Evolutionary conservation across 2,797 vertebrate genomes (phyloP).

Genomic region (Fringilla coelebs): DNA sequence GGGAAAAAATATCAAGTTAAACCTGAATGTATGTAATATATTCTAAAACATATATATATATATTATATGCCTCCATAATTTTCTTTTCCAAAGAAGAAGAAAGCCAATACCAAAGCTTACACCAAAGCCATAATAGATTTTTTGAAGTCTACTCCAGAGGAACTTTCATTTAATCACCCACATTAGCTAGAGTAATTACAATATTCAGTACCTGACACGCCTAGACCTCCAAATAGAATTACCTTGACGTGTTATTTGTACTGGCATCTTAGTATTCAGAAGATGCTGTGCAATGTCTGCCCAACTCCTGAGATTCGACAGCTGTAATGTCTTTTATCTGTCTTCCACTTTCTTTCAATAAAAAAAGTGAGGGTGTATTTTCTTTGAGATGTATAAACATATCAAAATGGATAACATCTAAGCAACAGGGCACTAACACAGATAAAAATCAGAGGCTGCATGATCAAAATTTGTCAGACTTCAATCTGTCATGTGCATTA

Average conservation of each 20-base stretch:
- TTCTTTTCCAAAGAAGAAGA: not conserved
- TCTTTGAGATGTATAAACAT: conserved; percentile 51
- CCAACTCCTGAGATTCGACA: conserved; percentile 12
- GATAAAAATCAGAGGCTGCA: conserved; percentile 20
- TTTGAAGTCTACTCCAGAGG: conserved; percentile 9
- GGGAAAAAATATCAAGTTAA: not conserved
- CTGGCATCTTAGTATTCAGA: conserved; percentile 59
- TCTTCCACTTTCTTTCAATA: conserved; percentile 69
- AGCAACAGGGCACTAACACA: not conserved
- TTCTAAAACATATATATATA: not conserved
- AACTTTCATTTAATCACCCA: conserved; percentile 37
- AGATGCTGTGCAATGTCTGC: conserved; percentile 51
- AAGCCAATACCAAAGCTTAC: not conserved
- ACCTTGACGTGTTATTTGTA: conserved; percentile 54
- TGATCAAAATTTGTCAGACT: conserved; percentile 10
- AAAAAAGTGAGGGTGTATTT: conserved; percentile 44
- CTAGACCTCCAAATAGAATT: conserved; percentile 47
- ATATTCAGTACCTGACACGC: conserved; percentile 35
- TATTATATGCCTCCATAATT: not conserved
- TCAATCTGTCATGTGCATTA: not conserved
- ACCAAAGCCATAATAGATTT: not conserved
- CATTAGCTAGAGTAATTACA: conserved; percentile 73
- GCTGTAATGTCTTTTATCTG: conserved; percentile 65
- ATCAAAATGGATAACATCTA: conserved; percentile 43
- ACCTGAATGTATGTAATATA: not conserved